Evolutionary conservation across 2,888 invertebrate genomes (phyloP).

Genomic region (Malthinus seriepunctatus): DNA sequence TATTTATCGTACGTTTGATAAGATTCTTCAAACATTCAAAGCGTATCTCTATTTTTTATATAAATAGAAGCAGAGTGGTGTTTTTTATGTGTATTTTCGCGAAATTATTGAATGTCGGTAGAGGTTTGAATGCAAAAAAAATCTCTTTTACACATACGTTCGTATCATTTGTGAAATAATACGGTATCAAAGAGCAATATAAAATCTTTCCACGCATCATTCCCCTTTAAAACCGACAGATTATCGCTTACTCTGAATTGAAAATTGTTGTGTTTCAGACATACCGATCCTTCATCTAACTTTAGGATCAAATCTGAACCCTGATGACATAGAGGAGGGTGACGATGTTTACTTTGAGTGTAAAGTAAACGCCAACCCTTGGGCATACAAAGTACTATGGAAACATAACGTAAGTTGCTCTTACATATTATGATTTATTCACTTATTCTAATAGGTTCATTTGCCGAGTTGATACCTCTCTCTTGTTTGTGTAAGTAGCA

Average conservation of each 20-base stretch:
- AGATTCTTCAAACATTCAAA: background rate
- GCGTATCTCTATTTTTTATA: constrained; percentile 1
- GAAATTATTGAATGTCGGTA: background rate
- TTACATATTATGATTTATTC: background rate
- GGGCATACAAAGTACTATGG: constrained; percentile 80
- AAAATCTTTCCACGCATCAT: constrained; percentile 44
- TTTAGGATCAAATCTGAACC: constrained; percentile 75
- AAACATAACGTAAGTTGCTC: constrained; percentile 73
- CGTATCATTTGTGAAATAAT: constrained; percentile 35
- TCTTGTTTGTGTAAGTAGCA: too few relatives aligned
- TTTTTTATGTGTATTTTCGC: background rate
- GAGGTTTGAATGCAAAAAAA: constrained; percentile 10
- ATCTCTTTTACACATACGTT: constrained; percentile 14
- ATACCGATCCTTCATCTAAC: constrained; percentile 70
- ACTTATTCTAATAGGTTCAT: too few relatives aligned
- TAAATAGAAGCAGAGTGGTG: background rate
- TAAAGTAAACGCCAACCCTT: constrained; percentile 76
- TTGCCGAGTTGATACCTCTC: too few relatives aligned
- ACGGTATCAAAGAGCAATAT: constrained; percentile 43
- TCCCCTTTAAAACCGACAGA: constrained; percentile 37
- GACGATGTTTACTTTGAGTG: constrained; percentile 83
- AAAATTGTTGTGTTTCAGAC: constrained; percentile 58
- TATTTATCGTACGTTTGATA: background rate
- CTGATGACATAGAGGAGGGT: constrained; percentile 79
- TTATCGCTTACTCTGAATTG: constrained; percentile 42